Conservation (phyloP, 1,140 invertebrate species). For the Eufriesea mexicana region DNA sequence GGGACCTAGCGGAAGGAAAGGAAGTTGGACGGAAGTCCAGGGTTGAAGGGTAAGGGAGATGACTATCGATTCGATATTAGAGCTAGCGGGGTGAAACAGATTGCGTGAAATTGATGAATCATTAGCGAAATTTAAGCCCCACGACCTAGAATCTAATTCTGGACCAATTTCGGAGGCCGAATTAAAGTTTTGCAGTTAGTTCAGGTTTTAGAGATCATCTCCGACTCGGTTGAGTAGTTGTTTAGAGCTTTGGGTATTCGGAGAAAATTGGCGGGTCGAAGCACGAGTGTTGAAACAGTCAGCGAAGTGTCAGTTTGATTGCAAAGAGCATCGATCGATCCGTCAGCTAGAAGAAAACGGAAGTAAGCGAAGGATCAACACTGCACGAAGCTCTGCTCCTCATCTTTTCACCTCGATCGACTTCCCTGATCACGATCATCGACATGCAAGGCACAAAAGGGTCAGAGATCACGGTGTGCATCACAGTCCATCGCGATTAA, state of each 20-base stretch:
- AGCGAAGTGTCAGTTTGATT: not conserved
- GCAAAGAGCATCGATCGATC: conserved; percentile 21
- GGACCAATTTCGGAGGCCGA: not conserved
- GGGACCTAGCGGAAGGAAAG: not conserved
- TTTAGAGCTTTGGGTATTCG: not conserved
- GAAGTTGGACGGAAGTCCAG: not conserved
- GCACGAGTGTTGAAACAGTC: not conserved
- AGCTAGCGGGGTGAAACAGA: not conserved
- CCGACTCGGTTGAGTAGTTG: not conserved
- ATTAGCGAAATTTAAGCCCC: not conserved
- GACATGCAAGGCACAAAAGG: not conserved
- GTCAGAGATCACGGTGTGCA: not conserved
- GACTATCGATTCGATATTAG: not conserved
- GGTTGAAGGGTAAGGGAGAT: too few species aligned
- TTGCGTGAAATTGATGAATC: conserved; percentile 10
- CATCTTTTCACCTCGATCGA: conserved; percentile 30
- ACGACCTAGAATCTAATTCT: not conserved
- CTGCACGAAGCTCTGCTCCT: conserved; percentile 22
- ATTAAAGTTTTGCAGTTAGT: too few species aligned
- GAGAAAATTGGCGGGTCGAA: not conserved
- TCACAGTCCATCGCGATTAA: conserved; percentile 7
- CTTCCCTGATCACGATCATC: conserved; percentile 8
- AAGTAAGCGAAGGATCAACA: conserved; percentile 10
- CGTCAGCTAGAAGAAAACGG: not conserved
- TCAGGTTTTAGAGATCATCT: not conserved